Evolutionary conservation across 1,140 invertebrate species (phyloP).

Genomic region (Neotoxoptera formosana): DNA sequence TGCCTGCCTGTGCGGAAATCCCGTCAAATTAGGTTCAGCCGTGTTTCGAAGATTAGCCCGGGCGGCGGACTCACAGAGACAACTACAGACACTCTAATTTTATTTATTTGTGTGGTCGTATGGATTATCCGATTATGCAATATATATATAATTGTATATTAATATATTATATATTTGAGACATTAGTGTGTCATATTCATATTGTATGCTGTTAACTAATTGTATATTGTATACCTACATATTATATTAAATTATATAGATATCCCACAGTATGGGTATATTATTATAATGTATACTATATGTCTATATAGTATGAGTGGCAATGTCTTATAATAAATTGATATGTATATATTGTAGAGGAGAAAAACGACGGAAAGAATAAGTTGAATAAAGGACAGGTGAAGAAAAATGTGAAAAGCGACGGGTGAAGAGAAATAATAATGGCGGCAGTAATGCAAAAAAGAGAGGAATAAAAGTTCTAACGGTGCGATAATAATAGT

Average conservation of each 20-base stretch:
- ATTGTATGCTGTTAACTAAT: no score
- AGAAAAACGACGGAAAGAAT: background rate
- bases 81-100: background rate
- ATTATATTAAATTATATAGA: background rate
- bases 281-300: background rate
- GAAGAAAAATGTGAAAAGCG: background rate
- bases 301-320: background rate
- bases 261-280: background rate
- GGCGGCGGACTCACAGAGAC: no score
- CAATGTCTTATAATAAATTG: background rate
- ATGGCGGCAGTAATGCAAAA: background rate
- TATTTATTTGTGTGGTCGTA: background rate
- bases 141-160: background rate
- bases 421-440: background rate
- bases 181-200: no score
- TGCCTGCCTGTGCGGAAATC: background rate
- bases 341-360: background rate
- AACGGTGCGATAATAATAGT: conserved; percentile 13
- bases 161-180: no score
- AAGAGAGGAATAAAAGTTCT: conserved; percentile 28
- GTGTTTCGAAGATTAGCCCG: background rate
- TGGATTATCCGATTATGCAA: no score
- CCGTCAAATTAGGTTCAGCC: background rate
- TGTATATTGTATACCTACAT: no score
- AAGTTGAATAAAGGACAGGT: background rate